These are phyloP conservation scores for Cyprinodon variegatus DNA, from an alignment of 2,113 vertebrate species.

Conservation along the genomic window DNA sequence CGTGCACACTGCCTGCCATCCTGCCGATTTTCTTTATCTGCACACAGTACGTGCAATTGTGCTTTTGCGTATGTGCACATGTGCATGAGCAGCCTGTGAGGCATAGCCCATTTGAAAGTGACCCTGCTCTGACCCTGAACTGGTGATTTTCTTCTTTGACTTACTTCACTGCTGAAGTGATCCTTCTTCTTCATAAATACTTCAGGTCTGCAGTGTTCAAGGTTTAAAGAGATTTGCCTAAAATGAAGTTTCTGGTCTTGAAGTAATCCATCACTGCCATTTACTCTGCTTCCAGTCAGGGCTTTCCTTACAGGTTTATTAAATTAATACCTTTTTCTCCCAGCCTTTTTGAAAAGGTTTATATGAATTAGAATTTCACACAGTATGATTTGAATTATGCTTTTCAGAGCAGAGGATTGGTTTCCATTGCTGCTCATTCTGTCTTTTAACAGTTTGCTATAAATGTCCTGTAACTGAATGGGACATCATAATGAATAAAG, in stretches of 20 bases:
- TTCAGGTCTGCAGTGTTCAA: slow-evolving; percentile 64
- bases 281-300: slow-evolving; percentile 62
- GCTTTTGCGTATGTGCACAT: slow-evolving; percentile 21
- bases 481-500: slow-evolving; percentile 49
- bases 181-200: slow-evolving; percentile 70
- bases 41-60: slow-evolving; percentile 2
- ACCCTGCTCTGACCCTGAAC: slow-evolving; percentile 42
- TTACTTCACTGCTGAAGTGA: slow-evolving; percentile 26
- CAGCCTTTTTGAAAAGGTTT: slow-evolving; percentile 55
- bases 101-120: slow-evolving; percentile 29
- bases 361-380: slow-evolving; percentile 73
- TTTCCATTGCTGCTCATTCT: slow-evolving; percentile 33
- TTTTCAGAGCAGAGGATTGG: slow-evolving; percentile 46
- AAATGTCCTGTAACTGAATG: slow-evolving; percentile 36
- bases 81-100: slow-evolving; percentile 23
- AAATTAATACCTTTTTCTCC: slow-evolving; percentile 73
- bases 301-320: slow-evolving; percentile 76
- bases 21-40: slow-evolving; percentile 35
- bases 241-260: slow-evolving; percentile 72
- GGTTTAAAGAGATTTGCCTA: slow-evolving; percentile 71
- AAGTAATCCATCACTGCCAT: slow-evolving; percentile 75
- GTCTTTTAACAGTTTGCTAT: slow-evolving; percentile 53
- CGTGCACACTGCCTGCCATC: slow-evolving; percentile 22
- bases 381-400: slow-evolving; percentile 50
- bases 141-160: slow-evolving; percentile 33